phyloP scores from a whole-genome alignment of 2,113 vertebrate genomes.

The Lepidothrix coronata region DNA sequence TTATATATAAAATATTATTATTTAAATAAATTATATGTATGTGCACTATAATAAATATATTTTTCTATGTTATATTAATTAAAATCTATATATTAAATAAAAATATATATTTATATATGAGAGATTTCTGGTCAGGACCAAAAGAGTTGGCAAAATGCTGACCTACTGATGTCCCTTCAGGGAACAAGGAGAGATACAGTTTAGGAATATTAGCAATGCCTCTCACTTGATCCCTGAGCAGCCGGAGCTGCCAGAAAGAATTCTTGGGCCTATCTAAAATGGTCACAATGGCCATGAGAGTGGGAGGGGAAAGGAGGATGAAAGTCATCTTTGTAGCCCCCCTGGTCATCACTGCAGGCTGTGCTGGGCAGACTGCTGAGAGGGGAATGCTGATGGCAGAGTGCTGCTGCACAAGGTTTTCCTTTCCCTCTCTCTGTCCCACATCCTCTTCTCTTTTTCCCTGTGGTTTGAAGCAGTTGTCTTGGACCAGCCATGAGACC shows the following conservation, averaged over 20 bases:
- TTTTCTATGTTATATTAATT: too few relatives aligned
- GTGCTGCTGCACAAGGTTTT: neutral
- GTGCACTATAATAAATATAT: too few relatives aligned
- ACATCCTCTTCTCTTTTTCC: neutral
- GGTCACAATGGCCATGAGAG: neutral
- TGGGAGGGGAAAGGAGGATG: neutral
- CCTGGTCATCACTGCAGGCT: neutral
- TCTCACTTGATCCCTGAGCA: neutral
- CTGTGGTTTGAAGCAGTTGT: fast-evolving
- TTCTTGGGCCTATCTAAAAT: neutral
- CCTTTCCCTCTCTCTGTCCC: neutral
- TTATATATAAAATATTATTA: too few relatives aligned
- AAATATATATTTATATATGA: too few relatives aligned
- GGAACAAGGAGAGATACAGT: too few relatives aligned
- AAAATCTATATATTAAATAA: too few relatives aligned
- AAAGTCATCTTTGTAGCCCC: neutral
- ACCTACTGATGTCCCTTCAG: too few relatives aligned
- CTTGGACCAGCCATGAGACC: fast-evolving
- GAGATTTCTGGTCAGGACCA: too few relatives aligned
- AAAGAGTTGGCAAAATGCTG: too few relatives aligned
- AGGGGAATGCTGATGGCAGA: neutral
- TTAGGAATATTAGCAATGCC: neutral
- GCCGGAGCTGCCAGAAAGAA: neutral
- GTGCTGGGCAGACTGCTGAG: neutral
- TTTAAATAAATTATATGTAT: too few relatives aligned